These are phyloP conservation scores for Mesoclemmys tuberculata DNA, from an alignment of 2,113 vertebrate species.

Conservation along the genomic window DNA sequence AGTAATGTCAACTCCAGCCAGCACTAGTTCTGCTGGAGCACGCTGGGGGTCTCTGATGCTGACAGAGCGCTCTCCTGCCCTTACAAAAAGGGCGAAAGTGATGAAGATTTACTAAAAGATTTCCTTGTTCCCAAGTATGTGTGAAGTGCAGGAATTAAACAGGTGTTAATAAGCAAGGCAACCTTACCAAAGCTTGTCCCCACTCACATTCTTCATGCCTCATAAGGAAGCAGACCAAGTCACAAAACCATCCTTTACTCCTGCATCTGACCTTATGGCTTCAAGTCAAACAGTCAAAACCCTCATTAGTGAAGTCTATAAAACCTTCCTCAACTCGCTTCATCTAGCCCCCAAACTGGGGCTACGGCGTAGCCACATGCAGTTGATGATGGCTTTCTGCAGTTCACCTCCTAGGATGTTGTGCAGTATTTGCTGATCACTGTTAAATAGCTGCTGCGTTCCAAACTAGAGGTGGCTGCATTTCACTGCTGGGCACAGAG, in stretches of 20 bases:
- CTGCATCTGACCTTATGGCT: not conserved
- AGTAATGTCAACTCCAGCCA: not conserved
- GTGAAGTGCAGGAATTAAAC: rapidly evolving
- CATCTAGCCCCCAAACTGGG: not conserved
- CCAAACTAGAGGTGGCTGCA: not conserved
- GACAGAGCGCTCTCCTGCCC: not conserved
- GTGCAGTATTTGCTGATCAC: not conserved
- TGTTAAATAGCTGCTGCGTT: not conserved
- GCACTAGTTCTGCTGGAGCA: not conserved
- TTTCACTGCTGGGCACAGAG: not conserved
- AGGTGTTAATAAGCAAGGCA: not conserved
- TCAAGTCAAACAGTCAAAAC: not conserved
- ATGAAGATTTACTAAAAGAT: not conserved
- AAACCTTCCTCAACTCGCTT: not conserved
- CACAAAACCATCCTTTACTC: not conserved
- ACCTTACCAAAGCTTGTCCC: not conserved
- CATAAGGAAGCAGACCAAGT: not conserved
- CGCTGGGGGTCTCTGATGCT: not conserved
- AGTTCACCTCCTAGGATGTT: not conserved
- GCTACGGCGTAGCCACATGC: not conserved
- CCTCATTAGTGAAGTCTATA: not conserved
- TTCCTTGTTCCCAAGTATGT: rapidly evolving
- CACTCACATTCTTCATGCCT: not conserved
- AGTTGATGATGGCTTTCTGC: not conserved
- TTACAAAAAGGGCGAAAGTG: rapidly evolving